A percentile compares a stretch with the other conserved stretches of the same genome.
These are phyloP conservation scores for Troides aeacus DNA, from an alignment of 2,888 invertebrate genomes.

Conservation along the genomic window DNA sequence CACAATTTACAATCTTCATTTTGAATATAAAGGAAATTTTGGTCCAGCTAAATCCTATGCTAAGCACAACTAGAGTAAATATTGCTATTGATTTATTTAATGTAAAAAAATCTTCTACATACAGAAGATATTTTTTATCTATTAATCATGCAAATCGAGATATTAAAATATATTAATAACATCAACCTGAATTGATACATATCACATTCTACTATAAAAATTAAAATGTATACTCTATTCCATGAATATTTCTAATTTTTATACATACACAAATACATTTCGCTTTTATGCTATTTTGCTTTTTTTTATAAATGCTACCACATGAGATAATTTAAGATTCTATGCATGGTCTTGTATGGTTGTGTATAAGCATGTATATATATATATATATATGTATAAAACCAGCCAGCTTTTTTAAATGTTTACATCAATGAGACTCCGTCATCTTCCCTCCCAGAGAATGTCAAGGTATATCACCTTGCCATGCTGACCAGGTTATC, in stretches of 20 bases:
- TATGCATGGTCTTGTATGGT: too few species aligned
- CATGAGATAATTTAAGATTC: too few species aligned
- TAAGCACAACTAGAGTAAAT: slow-evolving; percentile 71
- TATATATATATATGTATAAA: too few species aligned
- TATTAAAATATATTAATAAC: slow-evolving; percentile 31
- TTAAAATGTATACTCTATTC: slow-evolving; percentile 25
- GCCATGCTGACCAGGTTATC: too few species aligned
- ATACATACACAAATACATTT: slow-evolving; percentile 18
- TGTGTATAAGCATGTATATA: too few species aligned
- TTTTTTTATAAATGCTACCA: slow-evolving; percentile 3
- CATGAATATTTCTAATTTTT: slow-evolving; percentile 21
- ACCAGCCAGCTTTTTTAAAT: too few species aligned
- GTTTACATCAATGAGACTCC: too few species aligned
- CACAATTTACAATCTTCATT: slow-evolving; percentile 58
- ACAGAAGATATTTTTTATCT: slow-evolving; percentile 27
- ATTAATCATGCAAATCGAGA: slow-evolving; percentile 29
- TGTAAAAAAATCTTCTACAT: slow-evolving; percentile 16
- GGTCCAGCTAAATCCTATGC: slow-evolving; percentile 79
- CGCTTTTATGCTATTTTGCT: slow-evolving; percentile 18
- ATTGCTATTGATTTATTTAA: slow-evolving; percentile 60
- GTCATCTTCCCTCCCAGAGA: too few species aligned
- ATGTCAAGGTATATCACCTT: too few species aligned
- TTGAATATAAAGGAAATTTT: slow-evolving; percentile 74
- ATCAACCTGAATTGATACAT: slow-evolving; percentile 28
- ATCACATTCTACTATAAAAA: slow-evolving; percentile 31